These are phyloP conservation scores for Eretmocerus hayati DNA, from an alignment of 2,888 invertebrate species.

Conservation along the genomic window DNA sequence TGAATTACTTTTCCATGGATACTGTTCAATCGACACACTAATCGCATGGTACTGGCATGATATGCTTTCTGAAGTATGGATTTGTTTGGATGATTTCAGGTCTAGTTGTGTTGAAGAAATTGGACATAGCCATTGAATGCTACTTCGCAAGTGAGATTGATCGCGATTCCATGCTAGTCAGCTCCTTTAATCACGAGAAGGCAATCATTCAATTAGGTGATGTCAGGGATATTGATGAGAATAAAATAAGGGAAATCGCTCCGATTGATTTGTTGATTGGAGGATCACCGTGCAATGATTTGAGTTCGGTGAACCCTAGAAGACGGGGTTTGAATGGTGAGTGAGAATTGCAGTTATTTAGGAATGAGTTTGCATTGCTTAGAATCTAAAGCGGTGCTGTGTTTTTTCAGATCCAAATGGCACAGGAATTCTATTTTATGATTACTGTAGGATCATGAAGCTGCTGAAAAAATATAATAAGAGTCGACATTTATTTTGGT, in stretches of 20 bases:
- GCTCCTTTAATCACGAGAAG: background rate
- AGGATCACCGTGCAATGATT: background rate
- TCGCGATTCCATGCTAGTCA: background rate
- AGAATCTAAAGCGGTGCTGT: background rate
- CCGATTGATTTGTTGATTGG: background rate
- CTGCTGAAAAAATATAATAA: background rate
- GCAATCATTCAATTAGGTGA: background rate
- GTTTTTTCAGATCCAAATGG: background rate
- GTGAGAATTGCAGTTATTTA: background rate
- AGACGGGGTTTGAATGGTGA: too few relatives aligned
- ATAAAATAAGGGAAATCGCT: background rate
- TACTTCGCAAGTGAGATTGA: background rate
- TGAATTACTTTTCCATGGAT: too few relatives aligned
- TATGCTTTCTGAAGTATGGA: too few relatives aligned
- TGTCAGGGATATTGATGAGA: background rate
- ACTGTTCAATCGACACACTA: too few relatives aligned
- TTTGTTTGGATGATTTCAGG: too few relatives aligned
- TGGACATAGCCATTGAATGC: too few relatives aligned
- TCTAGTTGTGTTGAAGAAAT: too few relatives aligned
- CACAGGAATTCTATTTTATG: background rate
- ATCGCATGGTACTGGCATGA: too few relatives aligned
- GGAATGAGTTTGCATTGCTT: background rate
- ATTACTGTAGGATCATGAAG: background rate
- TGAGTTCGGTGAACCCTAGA: too few relatives aligned
- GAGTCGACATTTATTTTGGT: background rate